A percentile compares a stretch with the other conserved stretches of the same genome.
Evolutionary conservation across 2,888 invertebrate genomes (phyloP).

Genomic region (Aproaerema taeniolella): DNA sequence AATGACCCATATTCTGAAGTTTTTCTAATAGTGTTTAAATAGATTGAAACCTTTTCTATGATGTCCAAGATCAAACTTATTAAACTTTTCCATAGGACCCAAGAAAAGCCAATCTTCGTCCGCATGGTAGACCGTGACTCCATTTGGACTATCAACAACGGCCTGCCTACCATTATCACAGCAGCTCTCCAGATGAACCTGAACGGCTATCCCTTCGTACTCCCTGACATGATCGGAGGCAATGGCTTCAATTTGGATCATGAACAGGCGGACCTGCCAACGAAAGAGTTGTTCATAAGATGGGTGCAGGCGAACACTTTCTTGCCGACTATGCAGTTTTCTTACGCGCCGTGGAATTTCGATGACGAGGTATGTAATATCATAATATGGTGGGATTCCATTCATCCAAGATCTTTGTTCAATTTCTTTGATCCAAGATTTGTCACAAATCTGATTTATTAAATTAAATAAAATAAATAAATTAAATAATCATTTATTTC

Average conservation of each 20-base stretch:
- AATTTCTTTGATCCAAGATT: too few species aligned
- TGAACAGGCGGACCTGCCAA: constrained; percentile 63
- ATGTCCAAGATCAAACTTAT: neutral
- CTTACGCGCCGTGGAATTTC: constrained; percentile 88
- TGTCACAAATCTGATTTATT: neutral
- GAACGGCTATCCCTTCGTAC: constrained; percentile 82
- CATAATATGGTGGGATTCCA: too few species aligned
- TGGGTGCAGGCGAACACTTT: constrained; percentile 89
- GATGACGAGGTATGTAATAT: constrained; percentile 73
- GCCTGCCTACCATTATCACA: constrained; percentile 84
- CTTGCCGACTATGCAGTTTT: constrained; percentile 88
- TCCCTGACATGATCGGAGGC: constrained; percentile 89
- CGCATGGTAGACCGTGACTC: constrained; percentile 89
- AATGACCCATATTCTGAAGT: too few species aligned
- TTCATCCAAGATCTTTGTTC: too few species aligned
- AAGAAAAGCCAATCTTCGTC: constrained; percentile 82
- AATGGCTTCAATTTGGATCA: constrained; percentile 76
- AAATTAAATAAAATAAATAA: neutral
- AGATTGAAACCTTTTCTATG: too few species aligned
- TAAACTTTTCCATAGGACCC: constrained; percentile 79
- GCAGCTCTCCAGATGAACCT: constrained; percentile 81
- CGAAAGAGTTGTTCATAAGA: constrained; percentile 83
- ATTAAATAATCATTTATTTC: too few species aligned
- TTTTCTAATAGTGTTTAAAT: too few species aligned
- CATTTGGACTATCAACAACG: constrained; percentile 82